Conservation (phyloP, 2,888 invertebrate species). For the Phortica okadai region DNA sequence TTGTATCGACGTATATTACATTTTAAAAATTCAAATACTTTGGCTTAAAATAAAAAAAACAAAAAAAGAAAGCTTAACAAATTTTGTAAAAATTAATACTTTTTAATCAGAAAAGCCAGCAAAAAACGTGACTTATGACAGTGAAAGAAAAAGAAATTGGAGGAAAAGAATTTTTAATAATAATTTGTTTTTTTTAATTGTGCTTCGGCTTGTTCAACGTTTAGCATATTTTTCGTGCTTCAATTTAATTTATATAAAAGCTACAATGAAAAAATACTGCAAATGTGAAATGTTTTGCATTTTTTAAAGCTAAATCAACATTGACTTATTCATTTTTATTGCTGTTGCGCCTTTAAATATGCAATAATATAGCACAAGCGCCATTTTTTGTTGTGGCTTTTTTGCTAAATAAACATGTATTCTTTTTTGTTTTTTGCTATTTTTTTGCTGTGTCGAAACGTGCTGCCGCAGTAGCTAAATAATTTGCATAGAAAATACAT, state of each 20-base stretch:
- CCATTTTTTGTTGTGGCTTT: constrained; percentile 35
- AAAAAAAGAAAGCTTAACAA: too few relatives aligned
- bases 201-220: background rate
- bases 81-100: too few relatives aligned
- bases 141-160: too few relatives aligned
- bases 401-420: too few relatives aligned
- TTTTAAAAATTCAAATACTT: too few relatives aligned
- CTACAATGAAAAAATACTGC: background rate
- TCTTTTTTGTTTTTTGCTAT: constrained; percentile 26
- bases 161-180: too few relatives aligned
- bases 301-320: background rate
- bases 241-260: constrained; percentile 14
- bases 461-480: constrained; percentile 22
- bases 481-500: constrained; percentile 59
- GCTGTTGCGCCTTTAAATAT: constrained; percentile 24
- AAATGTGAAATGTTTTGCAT: background rate
- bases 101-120: too few relatives aligned
- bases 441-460: background rate
- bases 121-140: too few relatives aligned
- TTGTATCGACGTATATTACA: too few relatives aligned
- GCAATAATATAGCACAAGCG: constrained; percentile 46
- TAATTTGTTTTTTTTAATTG: background rate
- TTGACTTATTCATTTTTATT: constrained; percentile 42
- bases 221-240: background rate
- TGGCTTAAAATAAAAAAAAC: too few relatives aligned